Evolutionary conservation across 2,113 vertebrate genomes (phyloP).

Genomic region (Chauna torquata): DNA sequence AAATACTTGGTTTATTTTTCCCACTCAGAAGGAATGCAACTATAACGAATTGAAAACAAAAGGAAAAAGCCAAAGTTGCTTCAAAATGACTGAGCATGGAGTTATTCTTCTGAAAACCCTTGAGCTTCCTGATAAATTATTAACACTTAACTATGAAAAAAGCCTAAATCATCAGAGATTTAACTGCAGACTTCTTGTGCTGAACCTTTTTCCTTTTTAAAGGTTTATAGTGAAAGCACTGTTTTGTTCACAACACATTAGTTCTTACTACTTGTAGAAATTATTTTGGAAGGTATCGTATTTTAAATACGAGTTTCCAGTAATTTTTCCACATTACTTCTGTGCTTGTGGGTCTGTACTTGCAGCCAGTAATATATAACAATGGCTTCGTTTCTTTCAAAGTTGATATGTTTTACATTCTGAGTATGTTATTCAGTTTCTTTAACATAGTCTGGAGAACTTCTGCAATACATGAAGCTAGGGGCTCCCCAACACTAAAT

Average conservation of each 20-base stretch:
- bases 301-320: conserved; percentile 71
- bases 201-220: background rate
- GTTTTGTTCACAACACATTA: conserved; percentile 64
- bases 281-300: conserved; percentile 65
- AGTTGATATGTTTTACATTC: background rate
- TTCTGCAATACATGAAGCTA: background rate
- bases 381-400: conserved; percentile 39
- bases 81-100: conserved; percentile 13
- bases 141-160: conserved; percentile 49
- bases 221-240: conserved; percentile 57
- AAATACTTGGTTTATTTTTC: conserved; percentile 47
- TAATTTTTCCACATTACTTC: conserved; percentile 64
- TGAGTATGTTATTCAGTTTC: background rate
- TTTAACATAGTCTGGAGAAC: conserved; percentile 16
- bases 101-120: conserved; percentile 22
- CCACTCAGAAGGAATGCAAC: conserved; percentile 5
- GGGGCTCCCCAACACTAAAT: background rate
- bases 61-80: background rate
- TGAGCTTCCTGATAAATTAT: conserved; percentile 36
- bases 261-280: conserved; percentile 66
- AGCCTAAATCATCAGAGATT: background rate
- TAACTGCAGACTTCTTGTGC: conserved; percentile 48
- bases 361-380: conserved; percentile 18
- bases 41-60: conserved; percentile 52
- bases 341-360: conserved; percentile 28